phyloP scores from a whole-genome alignment of 2,113 vertebrate species.

The Brienomyrus longianalis region DNA sequence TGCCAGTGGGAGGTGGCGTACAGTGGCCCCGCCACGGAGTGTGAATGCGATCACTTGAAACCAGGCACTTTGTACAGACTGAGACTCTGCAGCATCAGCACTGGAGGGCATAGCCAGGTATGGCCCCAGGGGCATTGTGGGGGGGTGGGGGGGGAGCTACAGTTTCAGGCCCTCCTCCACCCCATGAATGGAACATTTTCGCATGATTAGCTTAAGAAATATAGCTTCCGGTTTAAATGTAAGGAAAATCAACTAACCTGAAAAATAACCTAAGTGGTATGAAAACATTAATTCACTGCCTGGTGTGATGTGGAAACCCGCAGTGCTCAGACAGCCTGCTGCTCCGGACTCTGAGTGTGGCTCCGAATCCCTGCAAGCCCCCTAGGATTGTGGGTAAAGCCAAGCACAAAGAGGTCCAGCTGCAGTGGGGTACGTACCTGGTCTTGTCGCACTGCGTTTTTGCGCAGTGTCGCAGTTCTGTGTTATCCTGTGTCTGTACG shows the following conservation, averaged over 20 bases:
- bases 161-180: background rate
- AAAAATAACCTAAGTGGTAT: background rate
- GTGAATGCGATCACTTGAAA: slow-evolving; percentile 78
- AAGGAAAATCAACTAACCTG: background rate
- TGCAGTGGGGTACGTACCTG: slow-evolving; percentile 82
- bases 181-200: background rate
- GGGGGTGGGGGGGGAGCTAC: too few relatives aligned
- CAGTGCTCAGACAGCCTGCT: slow-evolving; percentile 83
- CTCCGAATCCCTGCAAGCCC: slow-evolving; percentile 78
- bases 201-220: background rate
- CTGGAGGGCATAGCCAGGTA: slow-evolving; percentile 83
- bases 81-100: slow-evolving; percentile 87
- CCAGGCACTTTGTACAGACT: slow-evolving; percentile 85
- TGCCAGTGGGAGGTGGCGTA: slow-evolving; percentile 87
- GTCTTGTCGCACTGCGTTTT: background rate
- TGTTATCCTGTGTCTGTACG: background rate
- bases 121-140: background rate
- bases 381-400: slow-evolving; percentile 80
- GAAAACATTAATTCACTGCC: background rate
- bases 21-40: slow-evolving; percentile 79
- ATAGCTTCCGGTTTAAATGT: background rate
- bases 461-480: background rate
- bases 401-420: slow-evolving; percentile 88
- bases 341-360: slow-evolving; percentile 78
- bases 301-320: slow-evolving; percentile 9